A percentile compares a stretch with the other conserved stretches of the same genome.
These are phyloP conservation scores for Homalodisca vitripennis DNA, from an alignment of 1,140 invertebrate genomes.

Conservation along the genomic window DNA sequence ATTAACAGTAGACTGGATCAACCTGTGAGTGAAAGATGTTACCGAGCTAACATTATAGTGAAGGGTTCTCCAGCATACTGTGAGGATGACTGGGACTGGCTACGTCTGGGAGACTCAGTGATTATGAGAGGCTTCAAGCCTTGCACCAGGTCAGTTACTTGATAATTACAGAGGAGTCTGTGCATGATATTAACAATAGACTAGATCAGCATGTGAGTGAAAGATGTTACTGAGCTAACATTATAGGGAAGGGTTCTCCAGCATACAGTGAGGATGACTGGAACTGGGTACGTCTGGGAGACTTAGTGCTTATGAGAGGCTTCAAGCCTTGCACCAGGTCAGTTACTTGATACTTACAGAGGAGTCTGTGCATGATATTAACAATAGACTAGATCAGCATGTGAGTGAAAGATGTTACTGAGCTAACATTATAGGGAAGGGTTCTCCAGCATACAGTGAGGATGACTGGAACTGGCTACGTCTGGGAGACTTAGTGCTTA, in stretches of 20 bases:
- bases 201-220: slow-evolving; percentile 51
- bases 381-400: slow-evolving; percentile 50
- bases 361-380: slow-evolving; percentile 61
- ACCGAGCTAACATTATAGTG: slow-evolving; percentile 68
- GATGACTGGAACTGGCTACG: slow-evolving; percentile 64
- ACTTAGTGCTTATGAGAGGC: slow-evolving; percentile 46
- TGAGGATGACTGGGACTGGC: slow-evolving; percentile 68
- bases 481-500: slow-evolving; percentile 47
- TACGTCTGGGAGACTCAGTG: slow-evolving; percentile 48
- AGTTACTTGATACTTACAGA: slow-evolving; percentile 61
- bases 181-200: slow-evolving; percentile 60
- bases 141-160: slow-evolving; percentile 51
- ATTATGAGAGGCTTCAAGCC: slow-evolving; percentile 49
- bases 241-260: slow-evolving; percentile 60
- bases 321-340: slow-evolving; percentile 47
- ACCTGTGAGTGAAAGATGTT: slow-evolving; percentile 55
- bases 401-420: slow-evolving; percentile 60
- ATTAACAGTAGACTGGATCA: slow-evolving; percentile 54
- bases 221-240: slow-evolving; percentile 64
- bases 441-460: slow-evolving; percentile 60
- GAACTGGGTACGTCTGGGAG: slow-evolving; percentile 56
- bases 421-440: slow-evolving; percentile 66
- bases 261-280: slow-evolving; percentile 67
- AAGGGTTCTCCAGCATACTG: slow-evolving; percentile 59
- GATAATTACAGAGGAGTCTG: slow-evolving; percentile 61